phyloP scores from a whole-genome alignment of 1,140 invertebrate species.

The Diploscapter pachys region DNA sequence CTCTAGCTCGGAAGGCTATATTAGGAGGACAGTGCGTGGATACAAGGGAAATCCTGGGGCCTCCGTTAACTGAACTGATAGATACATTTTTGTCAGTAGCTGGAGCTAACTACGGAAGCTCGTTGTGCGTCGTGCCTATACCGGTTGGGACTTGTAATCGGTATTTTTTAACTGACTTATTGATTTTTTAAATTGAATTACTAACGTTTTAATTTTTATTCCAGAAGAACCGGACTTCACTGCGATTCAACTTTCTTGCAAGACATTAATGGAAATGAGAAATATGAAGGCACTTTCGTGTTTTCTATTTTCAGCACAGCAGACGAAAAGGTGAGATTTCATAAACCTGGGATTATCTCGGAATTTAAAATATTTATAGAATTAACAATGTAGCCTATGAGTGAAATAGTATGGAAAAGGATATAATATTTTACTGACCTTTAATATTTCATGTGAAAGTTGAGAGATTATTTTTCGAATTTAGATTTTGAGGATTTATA shows the following conservation, averaged over 20 bases:
- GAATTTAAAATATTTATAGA: no score
- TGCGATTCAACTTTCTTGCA: conserved; percentile 40
- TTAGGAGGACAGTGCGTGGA: conserved; percentile 40
- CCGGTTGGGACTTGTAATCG: conserved; percentile 42
- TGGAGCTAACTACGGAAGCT: conserved; percentile 38
- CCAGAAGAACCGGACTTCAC: conserved; percentile 37
- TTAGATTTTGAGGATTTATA: background rate
- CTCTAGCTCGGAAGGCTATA: conserved; percentile 55
- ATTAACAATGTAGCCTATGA: no score
- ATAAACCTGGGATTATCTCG: no score
- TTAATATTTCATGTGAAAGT: conserved; percentile 36
- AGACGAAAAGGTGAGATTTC: conserved; percentile 27
- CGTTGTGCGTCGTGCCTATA: conserved; percentile 38
- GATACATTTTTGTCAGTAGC: conserved; percentile 42
- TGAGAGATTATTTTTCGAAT: conserved; percentile 30
- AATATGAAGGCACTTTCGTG: conserved; percentile 36
- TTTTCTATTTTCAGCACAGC: conserved; percentile 40
- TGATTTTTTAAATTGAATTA: background rate
- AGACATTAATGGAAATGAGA: conserved; percentile 36
- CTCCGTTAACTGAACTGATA: conserved; percentile 39
- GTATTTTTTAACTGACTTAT: conserved; percentile 25
- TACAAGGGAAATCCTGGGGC: conserved; percentile 36
- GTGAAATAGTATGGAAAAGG: conserved; percentile 35
- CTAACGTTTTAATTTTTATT: conserved; percentile 3
- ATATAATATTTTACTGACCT: conserved; percentile 42